Evolutionary conservation across 2,113 vertebrate species (phyloP).

Genomic region (Cynopterus brachyotis): DNA sequence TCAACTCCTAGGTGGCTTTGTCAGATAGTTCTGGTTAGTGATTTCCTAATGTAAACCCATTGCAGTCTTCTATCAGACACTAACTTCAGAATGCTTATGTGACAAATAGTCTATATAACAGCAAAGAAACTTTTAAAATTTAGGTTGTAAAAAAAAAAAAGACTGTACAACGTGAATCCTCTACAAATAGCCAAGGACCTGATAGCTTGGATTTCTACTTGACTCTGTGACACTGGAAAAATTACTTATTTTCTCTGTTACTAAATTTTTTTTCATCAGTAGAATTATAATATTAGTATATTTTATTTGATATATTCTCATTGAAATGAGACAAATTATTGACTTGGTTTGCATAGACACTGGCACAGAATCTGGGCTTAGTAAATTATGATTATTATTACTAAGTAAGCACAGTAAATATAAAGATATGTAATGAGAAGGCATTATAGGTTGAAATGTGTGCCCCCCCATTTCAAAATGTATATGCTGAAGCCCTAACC

Average conservation of each 20-base stretch:
- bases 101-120: background rate
- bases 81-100: background rate
- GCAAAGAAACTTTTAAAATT: background rate
- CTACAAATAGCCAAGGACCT: background rate
- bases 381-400: background rate
- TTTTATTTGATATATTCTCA: background rate
- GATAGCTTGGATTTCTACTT: background rate
- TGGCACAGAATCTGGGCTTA: background rate
- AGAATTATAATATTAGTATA: background rate
- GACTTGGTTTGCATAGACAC: background rate
- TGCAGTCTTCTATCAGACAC: background rate
- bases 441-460: background rate
- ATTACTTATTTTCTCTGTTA: background rate
- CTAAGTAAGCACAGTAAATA: background rate
- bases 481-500: background rate
- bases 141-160: background rate
- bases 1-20: background rate
- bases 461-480: background rate
- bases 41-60: background rate
- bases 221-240: background rate
- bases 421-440: background rate
- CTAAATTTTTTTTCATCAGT: background rate
- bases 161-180: background rate
- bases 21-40: background rate
- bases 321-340: background rate